Percentiles rank a stretch among this genome's conserved stretches.
Evolutionary conservation across 2,888 invertebrate genomes (phyloP).

Genomic region (Hydrotaea cyrtoneurina): DNA sequence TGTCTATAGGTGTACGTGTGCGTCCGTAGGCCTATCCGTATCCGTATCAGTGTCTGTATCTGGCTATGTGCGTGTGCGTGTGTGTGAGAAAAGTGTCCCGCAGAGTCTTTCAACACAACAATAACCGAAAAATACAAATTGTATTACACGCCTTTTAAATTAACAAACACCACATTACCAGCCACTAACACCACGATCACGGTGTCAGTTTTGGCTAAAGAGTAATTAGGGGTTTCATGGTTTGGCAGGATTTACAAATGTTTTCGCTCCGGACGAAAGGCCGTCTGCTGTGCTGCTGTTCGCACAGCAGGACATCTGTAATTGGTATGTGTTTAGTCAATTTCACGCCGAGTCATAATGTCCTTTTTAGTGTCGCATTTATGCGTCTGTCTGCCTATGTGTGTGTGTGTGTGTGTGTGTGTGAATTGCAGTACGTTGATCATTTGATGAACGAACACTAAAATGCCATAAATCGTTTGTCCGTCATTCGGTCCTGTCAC

Average conservation of each 20-base stretch:
- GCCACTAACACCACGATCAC: conserved; percentile 44
- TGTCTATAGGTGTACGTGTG: too few relatives aligned
- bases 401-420: not conserved
- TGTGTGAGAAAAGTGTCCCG: conserved; percentile 62
- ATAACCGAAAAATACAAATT: conserved; percentile 74
- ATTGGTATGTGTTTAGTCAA: conserved; percentile 67
- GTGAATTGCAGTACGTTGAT: conserved; percentile 9
- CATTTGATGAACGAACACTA: conserved; percentile 15
- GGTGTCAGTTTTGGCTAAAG: conserved; percentile 33
- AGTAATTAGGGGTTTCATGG: conserved; percentile 67
- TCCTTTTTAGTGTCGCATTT: conserved; percentile 55
- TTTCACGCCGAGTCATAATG: conserved; percentile 65
- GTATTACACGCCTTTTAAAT: conserved; percentile 79
- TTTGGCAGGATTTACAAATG: conserved; percentile 45
- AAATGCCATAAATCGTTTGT: conserved; percentile 15
- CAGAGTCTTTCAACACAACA: conserved; percentile 65
- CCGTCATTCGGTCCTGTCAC: not conserved
- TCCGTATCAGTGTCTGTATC: not conserved
- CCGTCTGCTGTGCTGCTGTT: conserved; percentile 51
- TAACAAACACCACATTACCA: conserved; percentile 50
- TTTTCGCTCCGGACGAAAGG: conserved; percentile 5
- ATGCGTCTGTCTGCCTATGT: not conserved
- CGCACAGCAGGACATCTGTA: conserved; percentile 68
- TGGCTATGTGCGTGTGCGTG: conserved; percentile 2
- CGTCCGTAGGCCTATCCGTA: not conserved